Base-by-base conservation (phyloP, 2,113 vertebrate genomes). In the Pongo pygmaeus region DNA sequence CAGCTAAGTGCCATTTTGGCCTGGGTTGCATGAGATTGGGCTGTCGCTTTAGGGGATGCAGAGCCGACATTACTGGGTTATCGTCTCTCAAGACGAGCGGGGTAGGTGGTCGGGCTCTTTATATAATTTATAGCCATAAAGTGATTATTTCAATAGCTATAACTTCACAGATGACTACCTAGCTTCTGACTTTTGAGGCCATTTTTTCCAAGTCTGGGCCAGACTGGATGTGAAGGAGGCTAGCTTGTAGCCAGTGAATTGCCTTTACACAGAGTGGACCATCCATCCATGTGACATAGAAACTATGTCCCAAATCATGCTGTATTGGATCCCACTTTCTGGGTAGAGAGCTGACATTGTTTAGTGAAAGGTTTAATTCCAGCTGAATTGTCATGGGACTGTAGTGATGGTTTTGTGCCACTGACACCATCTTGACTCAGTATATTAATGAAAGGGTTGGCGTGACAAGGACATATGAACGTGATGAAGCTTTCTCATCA, bases 341-440 rank as follows among this genome's bases (percentile, higher is more conserved):
- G 50, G 48, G 0, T 6, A 0, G 4, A 43, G 13, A 81, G n/a
- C n/a, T 2, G 27, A n/a, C 8, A 1, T 43, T 25, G 8, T 1
- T 22, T 3, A 14, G 27, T 30, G 40, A n/a, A n/a, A 25, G 50
- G n/a, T 6, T n/a, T 30, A 6, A 14, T 8, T 25, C 35, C 27
- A 16, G 27, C 11, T 1, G 40, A 43, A 18, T 2, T 0, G 1
- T 7, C 12, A 0, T 0, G 23, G 23, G 78, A 6, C 67, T 4
- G 0, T 0, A n/a, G 57, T 1, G 0, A 0, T 0, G 6, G 32
- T 5, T 32, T 72, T 16, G 8, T 9, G 32, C 23, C 0, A 0
- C 52, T 8, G 43, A 0, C 2, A 1, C 22, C 2, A 8, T 0
- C 57, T 4, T 6, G 86, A 27, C 17, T 52, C 22, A 0, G 4